These are phyloP conservation scores for Synergus gifuensis DNA, from an alignment of 2,888 invertebrate species.

Conservation along the genomic window DNA sequence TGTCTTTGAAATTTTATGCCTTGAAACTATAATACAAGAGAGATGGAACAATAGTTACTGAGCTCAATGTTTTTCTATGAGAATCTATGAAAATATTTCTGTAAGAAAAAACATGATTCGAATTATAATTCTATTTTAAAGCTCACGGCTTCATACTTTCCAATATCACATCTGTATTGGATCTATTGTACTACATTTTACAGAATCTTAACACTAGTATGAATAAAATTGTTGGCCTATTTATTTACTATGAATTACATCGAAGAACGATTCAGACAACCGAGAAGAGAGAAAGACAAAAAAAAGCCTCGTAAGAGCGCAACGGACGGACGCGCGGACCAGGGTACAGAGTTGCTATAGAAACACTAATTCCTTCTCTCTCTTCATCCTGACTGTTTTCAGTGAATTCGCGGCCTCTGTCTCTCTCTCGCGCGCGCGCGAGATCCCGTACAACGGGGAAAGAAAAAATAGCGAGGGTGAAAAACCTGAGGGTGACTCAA, in stretches of 20 bases:
- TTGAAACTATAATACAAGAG: too few relatives aligned
- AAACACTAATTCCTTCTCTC: conserved; percentile 81
- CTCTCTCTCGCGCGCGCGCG: conserved; percentile 55
- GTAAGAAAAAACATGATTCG: too few relatives aligned
- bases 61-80: too few relatives aligned
- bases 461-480: conserved; percentile 80
- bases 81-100: too few relatives aligned
- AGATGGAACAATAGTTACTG: too few relatives aligned
- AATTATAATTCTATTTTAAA: too few relatives aligned
- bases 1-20: too few relatives aligned
- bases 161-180: too few relatives aligned
- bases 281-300: neutral
- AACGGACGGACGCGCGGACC: conserved; percentile 57
- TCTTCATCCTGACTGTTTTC: conserved; percentile 59
- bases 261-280: conserved; percentile 10
- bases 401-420: conserved; percentile 52
- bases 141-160: too few relatives aligned
- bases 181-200: too few relatives aligned
- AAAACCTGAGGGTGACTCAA: conserved; percentile 83
- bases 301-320: conserved; percentile 48
- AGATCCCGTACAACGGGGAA: conserved; percentile 72
- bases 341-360: conserved; percentile 81
- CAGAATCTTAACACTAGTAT: neutral
- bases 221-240: neutral
- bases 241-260: conserved; percentile 18